Conservation (phyloP, 2,113 vertebrate species). For the Centropus unirufus region DNA sequence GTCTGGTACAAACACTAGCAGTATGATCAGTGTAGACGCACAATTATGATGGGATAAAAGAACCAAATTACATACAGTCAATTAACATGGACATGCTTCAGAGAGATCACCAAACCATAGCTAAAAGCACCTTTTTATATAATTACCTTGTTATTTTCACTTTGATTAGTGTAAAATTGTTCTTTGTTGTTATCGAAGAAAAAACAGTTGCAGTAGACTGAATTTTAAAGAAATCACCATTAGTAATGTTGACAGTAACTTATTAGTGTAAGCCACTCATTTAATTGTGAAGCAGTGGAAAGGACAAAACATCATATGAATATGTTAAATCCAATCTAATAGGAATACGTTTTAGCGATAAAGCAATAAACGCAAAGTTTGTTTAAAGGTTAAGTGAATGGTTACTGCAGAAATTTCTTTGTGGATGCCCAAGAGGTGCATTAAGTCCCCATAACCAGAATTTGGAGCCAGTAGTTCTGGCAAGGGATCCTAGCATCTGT, state of each 20-base stretch:
- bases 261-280: neutral
- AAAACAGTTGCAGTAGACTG: neutral
- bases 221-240: neutral
- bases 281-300: neutral
- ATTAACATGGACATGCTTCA: neutral
- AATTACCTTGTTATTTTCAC: slow-evolving; percentile 4
- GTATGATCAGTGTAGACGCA: neutral
- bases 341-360: neutral
- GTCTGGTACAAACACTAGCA: fast-evolving
- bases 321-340: neutral
- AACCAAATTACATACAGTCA: neutral
- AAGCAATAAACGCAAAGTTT: neutral
- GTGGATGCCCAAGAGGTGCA: neutral
- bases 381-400: neutral
- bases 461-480: neutral
- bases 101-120: neutral
- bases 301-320: neutral
- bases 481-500: neutral
- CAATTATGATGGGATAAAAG: slow-evolving; percentile 9
- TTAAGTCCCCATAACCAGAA: neutral
- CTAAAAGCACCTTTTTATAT: neutral
- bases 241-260: neutral
- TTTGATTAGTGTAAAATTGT: neutral
- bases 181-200: neutral
- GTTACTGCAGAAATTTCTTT: neutral